Evolutionary conservation across 1,140 invertebrate species (phyloP), one percentile per base, ranked within the genome.

Genomic region (Drosophila orosa): DNA sequence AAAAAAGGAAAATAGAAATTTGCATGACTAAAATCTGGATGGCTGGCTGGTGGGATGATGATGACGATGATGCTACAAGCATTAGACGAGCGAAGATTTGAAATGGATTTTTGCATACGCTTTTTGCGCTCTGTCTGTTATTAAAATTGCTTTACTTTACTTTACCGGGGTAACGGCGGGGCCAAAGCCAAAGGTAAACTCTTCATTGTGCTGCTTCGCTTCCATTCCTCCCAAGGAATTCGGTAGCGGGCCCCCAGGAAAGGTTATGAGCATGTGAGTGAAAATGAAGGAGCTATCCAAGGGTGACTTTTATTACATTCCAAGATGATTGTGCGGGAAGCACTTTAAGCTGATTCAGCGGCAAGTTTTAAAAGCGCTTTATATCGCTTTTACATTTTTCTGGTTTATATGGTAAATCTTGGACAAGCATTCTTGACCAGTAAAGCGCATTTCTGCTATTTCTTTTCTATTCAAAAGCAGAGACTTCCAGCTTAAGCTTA

Each of bases 61-160:
- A 13, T 37, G 65, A 13, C 48, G 31, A 29, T 60, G 58, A 31
- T 58, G 37, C 57, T 74, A 63, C 60, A 65, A 57, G 55, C 65
- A 83, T 81, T 68, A 83, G 62, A 79, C 77, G 66, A 80, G 82
- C 80, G 65, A 59, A 67, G 82, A 85, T 85, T 81, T 81, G 52
- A 66, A 78, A 85, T 81, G 81, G 82, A 86, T 86, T 85, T 83
- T 68, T 67, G 68, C 74, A 81, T 77, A 77, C 63, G 82, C 72
- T 80, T 81, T 77, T 81, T 71, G 48, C 39, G 68, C 69, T 79
- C 67, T 80, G 80, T 84, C 78, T 86, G 81, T 81, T 85, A 85
- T 86, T 78, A 81, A 85, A 81, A 80, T 85, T 74, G 42, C 71
- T 74, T 71, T 71, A 57, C 67, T 57, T 48, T 71, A 27, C 67